Conservation (phyloP, 2,797 vertebrate genomes). For the Dryobates pubescens region DNA sequence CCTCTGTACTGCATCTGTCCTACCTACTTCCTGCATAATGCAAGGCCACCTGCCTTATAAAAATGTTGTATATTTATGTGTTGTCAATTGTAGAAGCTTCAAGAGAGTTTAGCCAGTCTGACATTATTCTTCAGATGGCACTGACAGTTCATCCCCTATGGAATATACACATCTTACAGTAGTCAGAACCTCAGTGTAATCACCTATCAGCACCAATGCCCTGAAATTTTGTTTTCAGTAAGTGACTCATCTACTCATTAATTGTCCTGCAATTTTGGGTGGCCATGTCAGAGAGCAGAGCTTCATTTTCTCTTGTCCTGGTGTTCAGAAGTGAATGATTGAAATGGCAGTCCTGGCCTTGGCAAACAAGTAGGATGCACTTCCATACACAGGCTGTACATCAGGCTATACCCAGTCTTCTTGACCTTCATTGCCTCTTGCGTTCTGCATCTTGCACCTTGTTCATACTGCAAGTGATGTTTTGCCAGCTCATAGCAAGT, state of each 20-base stretch:
- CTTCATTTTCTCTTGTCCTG: not conserved
- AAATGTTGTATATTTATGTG: not conserved
- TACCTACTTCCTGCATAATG: not conserved
- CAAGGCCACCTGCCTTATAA: not conserved
- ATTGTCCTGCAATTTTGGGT: not conserved
- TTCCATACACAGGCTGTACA: not conserved
- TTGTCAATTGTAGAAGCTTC: not conserved
- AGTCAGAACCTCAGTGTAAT: not conserved
- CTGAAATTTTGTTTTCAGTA: not conserved
- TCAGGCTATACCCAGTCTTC: not conserved
- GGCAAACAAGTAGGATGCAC: not conserved
- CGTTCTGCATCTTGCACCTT: not conserved
- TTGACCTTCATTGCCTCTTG: not conserved
- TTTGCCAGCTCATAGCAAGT: not conserved
- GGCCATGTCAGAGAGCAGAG: not conserved
- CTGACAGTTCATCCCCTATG: not conserved
- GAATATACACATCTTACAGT: not conserved
- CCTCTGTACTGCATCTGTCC: not conserved
- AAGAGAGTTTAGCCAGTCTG: not conserved
- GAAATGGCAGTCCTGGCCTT: not conserved
- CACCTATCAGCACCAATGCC: not conserved
- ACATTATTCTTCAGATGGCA: not conserved
- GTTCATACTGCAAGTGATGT: not conserved
- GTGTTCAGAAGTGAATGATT: not conserved
- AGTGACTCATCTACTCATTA: not conserved